Base-by-base conservation (phyloP, 2,888 invertebrate genomes). In the Gerosis bhagava region DNA sequence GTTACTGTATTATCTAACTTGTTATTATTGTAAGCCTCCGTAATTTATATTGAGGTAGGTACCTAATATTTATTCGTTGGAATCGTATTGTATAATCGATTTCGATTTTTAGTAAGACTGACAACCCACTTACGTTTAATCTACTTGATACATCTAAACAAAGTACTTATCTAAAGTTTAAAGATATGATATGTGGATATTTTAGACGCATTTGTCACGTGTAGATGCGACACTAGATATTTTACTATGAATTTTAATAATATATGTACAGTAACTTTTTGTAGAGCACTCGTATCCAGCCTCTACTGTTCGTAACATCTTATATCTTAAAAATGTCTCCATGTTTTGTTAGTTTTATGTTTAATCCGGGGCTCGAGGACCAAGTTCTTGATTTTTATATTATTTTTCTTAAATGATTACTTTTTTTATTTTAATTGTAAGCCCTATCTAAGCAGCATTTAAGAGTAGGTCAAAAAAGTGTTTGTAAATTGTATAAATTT, bases 81-180 rank as follows among this genome's bases (percentile, higher is more conserved):
- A 50, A 55, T 54, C 55, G 49, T 42, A 32, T 43, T 35, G 25
- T 21, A 35, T 45, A 29, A 59, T 62, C 54, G 60, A 66, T 62
- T 62, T 71, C 72, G 52, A 63, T 65, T 68, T 68, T 63, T 72
- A 67, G 63, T 54, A 81, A 83, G 83, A 83, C 83, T 83, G 83
- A 75, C 65, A 63, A 61, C 59, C 62, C 60, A 73, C 63, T 72
- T 71, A 62, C 51, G 55, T 65, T 63, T 69, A 71, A 67, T 63
- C 56, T 70, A 70, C 67, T 66, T 67, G 64, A 70, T 73, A 66
- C 63, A 61, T 62, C 56, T 67, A 68, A 64, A 63, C 60, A 28
- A 55, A 54, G 83, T 84, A 83, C 83, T 83, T 83, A 83, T 70
- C 61, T 57, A 53, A 52, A 54, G 49, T 57, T 50, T 50, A 51